Base-by-base conservation (phyloP, 2,797 vertebrate genomes). In the Prunella strophiata region DNA sequence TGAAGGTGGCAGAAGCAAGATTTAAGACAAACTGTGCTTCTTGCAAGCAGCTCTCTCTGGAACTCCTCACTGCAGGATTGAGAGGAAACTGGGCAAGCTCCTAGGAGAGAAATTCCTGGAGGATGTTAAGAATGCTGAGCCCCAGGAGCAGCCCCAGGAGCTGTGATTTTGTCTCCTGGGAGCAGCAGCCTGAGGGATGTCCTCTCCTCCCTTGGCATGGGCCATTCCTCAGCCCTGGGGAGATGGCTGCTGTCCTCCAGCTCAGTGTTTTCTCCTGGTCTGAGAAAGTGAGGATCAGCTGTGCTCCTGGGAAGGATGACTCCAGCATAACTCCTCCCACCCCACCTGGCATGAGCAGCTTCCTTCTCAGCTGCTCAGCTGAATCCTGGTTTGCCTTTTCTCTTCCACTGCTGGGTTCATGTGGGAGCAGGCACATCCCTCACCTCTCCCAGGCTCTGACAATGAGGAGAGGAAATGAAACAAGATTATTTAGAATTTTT, bases 401-500 rank as follows among this genome's bases (percentile, higher is more conserved):
- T 80, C 65, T 91, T 72, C 78, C 34, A 22, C 15, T 67, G 62
- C 93, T 94, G 1, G 3, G 81, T 68, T 91, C 70, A 72, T 88
- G 95, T 78, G 54, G 70, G 62, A 83, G 92, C 85, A 91, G 81
- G 42, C 79, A 67, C 21, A 77, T 72, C 82, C 75, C 87, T 96
- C 92, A 88, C 93, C 87, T 92, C 93, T 88, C 82, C 76, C 47
- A 74, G 86, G 81, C 94, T 93, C 66, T 66, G 66, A 93, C 94
- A 92, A 86, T 48, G 91, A 89, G 19, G 79, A 94, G 87, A 92
- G 91, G 93, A 96, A 96, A 97, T 91, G 92, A 65, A 83, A 91
- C 95, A 88, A 92, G 79, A 92, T 89, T 92, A 97, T 92, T 96
- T 92, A 84, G 70, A 75, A 42, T 77, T 87, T 88, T 59, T 89